Base-by-base conservation (phyloP, 2,888 invertebrate species). In the Allophyes oxyacanthae region DNA sequence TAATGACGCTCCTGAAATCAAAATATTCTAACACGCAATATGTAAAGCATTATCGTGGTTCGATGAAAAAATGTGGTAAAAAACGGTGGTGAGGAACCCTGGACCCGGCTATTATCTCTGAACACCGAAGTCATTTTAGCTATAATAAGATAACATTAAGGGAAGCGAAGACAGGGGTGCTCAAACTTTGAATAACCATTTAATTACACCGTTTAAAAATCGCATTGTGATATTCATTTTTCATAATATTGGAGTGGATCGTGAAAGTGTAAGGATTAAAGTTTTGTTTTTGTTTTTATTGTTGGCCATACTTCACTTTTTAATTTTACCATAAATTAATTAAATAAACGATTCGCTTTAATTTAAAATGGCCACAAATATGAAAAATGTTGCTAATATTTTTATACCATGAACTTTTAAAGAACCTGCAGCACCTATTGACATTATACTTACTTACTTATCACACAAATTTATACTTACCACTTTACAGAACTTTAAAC, bases 51-150 rank as follows among this genome's bases (percentile, higher is more conserved):
- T 92, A 91, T 90, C 88, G 84, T 74, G 64, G 50, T 48, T 73
- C 60, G 66, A 71, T 78, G 75, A 89, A 89, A 88, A 88, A 84
- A 79, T 69, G 50, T 71, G 67, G 78, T 86, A 91, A 92, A 93
- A 92, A 92, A 91, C 86, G 74, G 77, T 87, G 84, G 87, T 84
- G 78, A 87, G 81, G 87, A 87, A 85, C 89, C 88, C 89, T 81
- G 81, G 85, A 75, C 81, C 81, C 85, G 67, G 81, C 90, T 90
- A 92, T 93, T 94, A 94, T 94, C 92, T 94, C 80, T 83, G 89
- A 92, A 93, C 94, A 94, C 92, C 93, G 84, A 93, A 94, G 91
- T 94, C 93, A 94, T 94, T 94, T 94, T 94, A 94, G 91, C 91
- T 89, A 89, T 94, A 94, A 94, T 94, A 94, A 94, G 94, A 94